These are phyloP conservation scores for Coracias cyanogaster DNA, from an alignment of 2,797 vertebrate genomes.

Conservation along the genomic window DNA sequence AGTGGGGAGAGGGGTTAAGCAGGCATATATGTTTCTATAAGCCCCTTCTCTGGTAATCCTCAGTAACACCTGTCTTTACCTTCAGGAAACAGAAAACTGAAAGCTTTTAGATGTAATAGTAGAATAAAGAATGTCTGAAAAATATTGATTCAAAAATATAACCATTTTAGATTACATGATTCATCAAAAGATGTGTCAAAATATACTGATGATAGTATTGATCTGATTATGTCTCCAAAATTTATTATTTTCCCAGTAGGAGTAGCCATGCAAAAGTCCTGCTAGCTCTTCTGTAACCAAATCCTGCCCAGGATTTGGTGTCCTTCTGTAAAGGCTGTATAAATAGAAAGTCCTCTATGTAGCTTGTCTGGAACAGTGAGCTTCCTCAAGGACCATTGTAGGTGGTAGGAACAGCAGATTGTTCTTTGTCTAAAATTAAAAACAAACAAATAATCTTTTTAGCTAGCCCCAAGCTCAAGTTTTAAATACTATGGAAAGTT, in stretches of 20 bases:
- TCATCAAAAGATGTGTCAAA: neutral
- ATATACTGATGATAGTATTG: neutral
- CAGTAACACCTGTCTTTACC: neutral
- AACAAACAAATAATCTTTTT: neutral
- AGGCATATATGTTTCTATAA: neutral
- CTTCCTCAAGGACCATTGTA: neutral
- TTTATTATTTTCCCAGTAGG: neutral
- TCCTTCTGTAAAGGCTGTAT: neutral
- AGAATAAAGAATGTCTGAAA: neutral
- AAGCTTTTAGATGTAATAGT: neutral
- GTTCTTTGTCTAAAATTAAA: neutral
- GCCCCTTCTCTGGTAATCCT: neutral
- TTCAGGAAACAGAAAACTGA: neutral
- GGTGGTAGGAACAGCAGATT: neutral
- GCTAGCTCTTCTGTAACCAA: neutral
- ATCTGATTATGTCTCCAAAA: neutral
- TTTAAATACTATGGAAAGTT: neutral
- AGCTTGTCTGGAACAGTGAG: neutral
- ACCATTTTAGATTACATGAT: neutral
- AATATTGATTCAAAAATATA: neutral
- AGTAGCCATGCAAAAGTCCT: neutral
- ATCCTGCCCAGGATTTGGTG: neutral
- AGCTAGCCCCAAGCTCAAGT: neutral
- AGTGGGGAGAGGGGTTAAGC: neutral
- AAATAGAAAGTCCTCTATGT: neutral